Evolutionary conservation across 2,113 vertebrate genomes (phyloP).

Genomic region (Chelonoidis abingdonii): DNA sequence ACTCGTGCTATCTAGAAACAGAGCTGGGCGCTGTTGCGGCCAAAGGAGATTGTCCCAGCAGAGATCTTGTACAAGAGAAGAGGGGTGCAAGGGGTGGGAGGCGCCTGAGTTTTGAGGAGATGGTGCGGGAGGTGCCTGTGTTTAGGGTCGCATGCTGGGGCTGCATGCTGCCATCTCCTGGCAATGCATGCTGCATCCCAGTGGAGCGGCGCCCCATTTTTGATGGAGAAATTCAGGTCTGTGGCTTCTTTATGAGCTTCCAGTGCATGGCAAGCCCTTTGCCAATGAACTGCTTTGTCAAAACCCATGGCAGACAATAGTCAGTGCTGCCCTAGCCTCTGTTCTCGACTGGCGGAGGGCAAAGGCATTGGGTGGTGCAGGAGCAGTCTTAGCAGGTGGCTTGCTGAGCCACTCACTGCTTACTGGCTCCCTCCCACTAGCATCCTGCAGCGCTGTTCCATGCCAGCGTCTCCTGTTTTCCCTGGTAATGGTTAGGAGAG

Average conservation of each 20-base stretch:
- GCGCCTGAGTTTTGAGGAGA: not conserved
- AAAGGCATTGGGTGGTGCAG: not conserved
- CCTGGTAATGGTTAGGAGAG: rapidly evolving
- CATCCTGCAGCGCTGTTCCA: not conserved
- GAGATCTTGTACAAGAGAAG: not conserved
- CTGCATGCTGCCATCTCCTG: not conserved
- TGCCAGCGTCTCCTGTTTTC: rapidly evolving
- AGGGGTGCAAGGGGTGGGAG: not conserved
- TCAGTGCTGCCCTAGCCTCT: not conserved
- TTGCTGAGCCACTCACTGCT: rapidly evolving
- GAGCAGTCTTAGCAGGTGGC: not conserved
- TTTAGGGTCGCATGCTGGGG: not conserved
- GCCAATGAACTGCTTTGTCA: not conserved
- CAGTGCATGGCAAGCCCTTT: not conserved
- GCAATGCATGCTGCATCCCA: not conserved
- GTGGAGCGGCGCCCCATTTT: not conserved
- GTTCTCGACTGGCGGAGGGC: not conserved
- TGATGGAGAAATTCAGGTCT: not conserved
- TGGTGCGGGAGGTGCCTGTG: not conserved
- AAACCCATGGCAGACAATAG: not conserved
- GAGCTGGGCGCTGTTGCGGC: not conserved
- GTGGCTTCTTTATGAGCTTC: not conserved
- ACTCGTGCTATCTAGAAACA: not conserved
- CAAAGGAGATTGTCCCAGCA: not conserved
- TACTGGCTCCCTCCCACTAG: rapidly evolving